Evolutionary conservation across 2,888 invertebrate species (phyloP).

Genomic region (Callimorpha dominula): DNA sequence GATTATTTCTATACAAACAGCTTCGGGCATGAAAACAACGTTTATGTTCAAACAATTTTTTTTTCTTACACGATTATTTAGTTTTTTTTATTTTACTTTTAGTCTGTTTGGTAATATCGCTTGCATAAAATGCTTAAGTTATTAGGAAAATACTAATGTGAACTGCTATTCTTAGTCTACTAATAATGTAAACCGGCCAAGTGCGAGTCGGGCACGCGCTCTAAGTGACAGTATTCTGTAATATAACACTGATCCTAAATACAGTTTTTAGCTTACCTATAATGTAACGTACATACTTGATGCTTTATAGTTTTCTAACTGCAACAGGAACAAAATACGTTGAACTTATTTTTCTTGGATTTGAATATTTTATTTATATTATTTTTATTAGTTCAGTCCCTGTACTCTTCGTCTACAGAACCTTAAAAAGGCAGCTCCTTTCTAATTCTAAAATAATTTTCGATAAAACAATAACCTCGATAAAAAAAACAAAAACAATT

Average conservation of each 20-base stretch:
- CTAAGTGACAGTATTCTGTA: no score
- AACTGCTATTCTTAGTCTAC: no score
- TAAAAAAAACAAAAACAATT: not conserved
- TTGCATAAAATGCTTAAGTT: no score
- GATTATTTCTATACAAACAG: conserved; percentile 50
- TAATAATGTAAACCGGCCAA: no score
- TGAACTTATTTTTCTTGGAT: no score
- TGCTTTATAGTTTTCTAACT: not conserved
- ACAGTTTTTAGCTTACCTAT: not conserved
- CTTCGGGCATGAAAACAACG: conserved; percentile 11
- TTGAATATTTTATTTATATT: no score
- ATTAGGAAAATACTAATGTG: no score
- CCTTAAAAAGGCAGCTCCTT: not conserved
- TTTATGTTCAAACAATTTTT: not conserved
- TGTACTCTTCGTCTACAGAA: not conserved
- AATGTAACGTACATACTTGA: not conserved
- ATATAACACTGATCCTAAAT: no score
- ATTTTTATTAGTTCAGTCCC: not conserved
- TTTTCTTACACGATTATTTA: not conserved
- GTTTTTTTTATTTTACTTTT: not conserved
- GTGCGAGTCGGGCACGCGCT: no score
- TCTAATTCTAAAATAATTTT: not conserved
- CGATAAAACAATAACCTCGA: no score
- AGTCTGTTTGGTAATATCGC: no score
- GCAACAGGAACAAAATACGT: not conserved